phyloP scores from a whole-genome alignment of 2,113 vertebrate genomes.

The Smithornis capensis region DNA sequence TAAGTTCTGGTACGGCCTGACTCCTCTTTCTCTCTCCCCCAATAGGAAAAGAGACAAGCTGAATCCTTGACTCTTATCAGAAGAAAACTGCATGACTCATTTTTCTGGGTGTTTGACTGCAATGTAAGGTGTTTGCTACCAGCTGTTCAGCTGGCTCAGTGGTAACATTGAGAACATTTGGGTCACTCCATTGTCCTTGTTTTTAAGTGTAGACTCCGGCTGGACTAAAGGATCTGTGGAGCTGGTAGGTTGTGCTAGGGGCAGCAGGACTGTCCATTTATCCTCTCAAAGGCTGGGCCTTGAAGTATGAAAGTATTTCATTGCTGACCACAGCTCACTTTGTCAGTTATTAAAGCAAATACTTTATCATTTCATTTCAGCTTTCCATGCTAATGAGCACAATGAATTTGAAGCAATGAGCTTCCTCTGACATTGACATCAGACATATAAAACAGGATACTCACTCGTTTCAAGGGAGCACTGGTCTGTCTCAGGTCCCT shows the following conservation, averaged over 20 bases:
- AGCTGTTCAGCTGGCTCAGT: background rate
- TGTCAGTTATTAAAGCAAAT: background rate
- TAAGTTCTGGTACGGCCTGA: background rate
- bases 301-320: background rate
- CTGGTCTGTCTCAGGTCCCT: background rate
- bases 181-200: background rate
- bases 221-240: background rate
- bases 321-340: background rate
- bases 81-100: background rate
- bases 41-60: background rate
- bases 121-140: background rate
- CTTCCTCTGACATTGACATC: background rate
- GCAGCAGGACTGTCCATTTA: background rate
- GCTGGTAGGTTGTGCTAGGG: background rate
- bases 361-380: background rate
- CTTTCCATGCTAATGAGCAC: background rate
- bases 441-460: background rate
- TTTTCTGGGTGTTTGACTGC: background rate
- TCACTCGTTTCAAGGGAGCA: background rate
- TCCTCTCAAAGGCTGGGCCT: background rate
- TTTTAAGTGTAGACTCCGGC: background rate
- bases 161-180: background rate
- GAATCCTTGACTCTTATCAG: background rate
- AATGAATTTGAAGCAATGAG: background rate
- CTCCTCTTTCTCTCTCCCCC: background rate